Percentiles rank a stretch among this genome's conserved stretches.
Evolutionary conservation across 2,113 vertebrate genomes (phyloP).

Genomic region (Hassar affinis): DNA sequence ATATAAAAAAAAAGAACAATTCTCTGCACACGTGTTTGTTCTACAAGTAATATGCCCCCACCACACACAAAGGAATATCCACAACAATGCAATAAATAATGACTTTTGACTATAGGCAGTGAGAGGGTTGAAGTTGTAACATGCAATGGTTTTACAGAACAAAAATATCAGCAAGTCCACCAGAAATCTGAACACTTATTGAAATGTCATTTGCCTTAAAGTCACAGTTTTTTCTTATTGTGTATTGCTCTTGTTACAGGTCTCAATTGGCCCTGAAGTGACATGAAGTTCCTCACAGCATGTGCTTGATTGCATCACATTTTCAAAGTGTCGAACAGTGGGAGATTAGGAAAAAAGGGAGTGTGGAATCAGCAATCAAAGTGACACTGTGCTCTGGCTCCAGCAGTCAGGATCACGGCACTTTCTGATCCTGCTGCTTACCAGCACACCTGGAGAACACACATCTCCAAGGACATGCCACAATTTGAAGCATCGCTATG

Average conservation of each 20-base stretch:
- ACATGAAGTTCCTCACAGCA: conserved; percentile 53
- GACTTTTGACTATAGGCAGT: conserved; percentile 50
- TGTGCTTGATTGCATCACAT: conserved; percentile 63
- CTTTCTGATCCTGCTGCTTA: conserved; percentile 42
- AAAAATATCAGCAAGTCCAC: conserved; percentile 46
- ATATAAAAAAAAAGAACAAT: neutral
- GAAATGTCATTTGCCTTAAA: conserved; percentile 48
- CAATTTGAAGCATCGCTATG: neutral
- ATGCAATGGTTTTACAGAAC: conserved; percentile 56
- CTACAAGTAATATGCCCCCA: neutral
- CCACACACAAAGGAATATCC: neutral
- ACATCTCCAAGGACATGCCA: conserved; percentile 22
- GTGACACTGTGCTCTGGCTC: conserved; percentile 56
- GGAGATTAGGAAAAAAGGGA: conserved; percentile 63
- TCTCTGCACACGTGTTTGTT: neutral
- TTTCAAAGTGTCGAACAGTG: conserved; percentile 62
- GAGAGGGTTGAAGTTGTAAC: conserved; percentile 52
- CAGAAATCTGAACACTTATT: conserved; percentile 43
- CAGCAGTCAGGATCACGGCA: conserved; percentile 55
- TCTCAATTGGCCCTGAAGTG: conserved; percentile 49
- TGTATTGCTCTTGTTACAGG: conserved; percentile 45
- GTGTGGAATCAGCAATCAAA: conserved; percentile 64
- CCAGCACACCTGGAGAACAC: conserved; percentile 65
- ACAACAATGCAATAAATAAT: conserved; percentile 15
- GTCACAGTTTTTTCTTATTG: conserved; percentile 20